Evolutionary conservation across 1,140 invertebrate genomes (phyloP).

Genomic region (Drosophila pandora): DNA sequence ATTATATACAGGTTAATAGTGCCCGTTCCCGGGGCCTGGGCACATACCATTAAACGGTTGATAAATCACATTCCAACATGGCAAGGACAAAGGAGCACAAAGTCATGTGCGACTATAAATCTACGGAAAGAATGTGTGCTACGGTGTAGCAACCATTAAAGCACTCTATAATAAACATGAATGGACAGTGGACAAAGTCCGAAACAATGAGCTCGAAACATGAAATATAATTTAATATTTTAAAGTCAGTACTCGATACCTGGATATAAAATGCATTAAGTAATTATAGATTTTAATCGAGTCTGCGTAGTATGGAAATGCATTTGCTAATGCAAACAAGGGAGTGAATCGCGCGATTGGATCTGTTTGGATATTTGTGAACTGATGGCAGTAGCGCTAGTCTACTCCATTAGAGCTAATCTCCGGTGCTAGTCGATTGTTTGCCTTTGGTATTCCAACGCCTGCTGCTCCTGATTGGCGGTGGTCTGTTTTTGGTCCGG

Average conservation of each 20-base stretch:
- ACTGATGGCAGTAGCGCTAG: neutral
- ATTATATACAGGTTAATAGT: slow-evolving; percentile 26
- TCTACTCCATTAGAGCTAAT: slow-evolving; percentile 71
- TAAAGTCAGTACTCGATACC: neutral
- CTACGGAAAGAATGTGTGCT: slow-evolving; percentile 16
- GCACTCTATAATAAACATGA: slow-evolving; percentile 23
- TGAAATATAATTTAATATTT: neutral
- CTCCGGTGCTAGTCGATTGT: slow-evolving; percentile 47
- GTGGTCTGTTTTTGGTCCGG: slow-evolving; percentile 23
- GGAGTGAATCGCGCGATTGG: slow-evolving; percentile 21
- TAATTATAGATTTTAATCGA: slow-evolving; percentile 4
- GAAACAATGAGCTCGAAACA: slow-evolving; percentile 1
- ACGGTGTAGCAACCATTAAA: slow-evolving; percentile 19
- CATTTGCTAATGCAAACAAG: slow-evolving; percentile 45
- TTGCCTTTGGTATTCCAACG: slow-evolving; percentile 10
- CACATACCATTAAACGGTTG: slow-evolving; percentile 41
- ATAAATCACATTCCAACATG: slow-evolving; percentile 31
- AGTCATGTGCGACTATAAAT: slow-evolving; percentile 44
- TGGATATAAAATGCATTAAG: neutral
- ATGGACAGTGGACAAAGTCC: neutral
- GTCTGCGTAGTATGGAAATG: slow-evolving; percentile 18
- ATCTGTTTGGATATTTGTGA: slow-evolving; percentile 17
- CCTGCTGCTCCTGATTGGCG: slow-evolving; percentile 1
- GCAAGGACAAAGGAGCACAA: slow-evolving; percentile 32
- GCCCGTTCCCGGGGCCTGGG: neutral